phyloP scores from a whole-genome alignment of 2,113 vertebrate species.

The Epinephelus lanceolatus region DNA sequence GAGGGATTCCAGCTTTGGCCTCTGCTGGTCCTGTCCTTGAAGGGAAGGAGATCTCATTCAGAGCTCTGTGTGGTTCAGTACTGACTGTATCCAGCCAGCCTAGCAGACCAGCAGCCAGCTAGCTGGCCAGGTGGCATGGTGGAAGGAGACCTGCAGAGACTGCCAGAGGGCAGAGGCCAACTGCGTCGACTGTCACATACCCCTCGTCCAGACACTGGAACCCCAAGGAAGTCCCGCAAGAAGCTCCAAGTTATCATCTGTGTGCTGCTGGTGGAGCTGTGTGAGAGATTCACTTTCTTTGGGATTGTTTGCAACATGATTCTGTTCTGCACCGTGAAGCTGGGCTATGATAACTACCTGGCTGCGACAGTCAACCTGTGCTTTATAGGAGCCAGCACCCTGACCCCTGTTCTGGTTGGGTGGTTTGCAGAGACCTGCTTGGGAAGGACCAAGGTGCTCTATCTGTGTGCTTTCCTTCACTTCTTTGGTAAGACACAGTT shows the following conservation, averaged over 20 bases:
- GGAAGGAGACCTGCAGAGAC: conserved; percentile 45
- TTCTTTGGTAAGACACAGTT: conserved; percentile 89
- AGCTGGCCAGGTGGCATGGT: conserved; percentile 71
- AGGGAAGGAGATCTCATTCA: conserved; percentile 4
- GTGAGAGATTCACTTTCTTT: conserved; percentile 92
- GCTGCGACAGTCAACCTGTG: conserved; percentile 90
- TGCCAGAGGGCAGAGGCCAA: conserved; percentile 41
- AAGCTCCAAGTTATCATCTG: conserved; percentile 87
- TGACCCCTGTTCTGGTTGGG: conserved; percentile 85
- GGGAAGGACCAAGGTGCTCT: conserved; percentile 88
- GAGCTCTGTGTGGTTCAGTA: background rate
- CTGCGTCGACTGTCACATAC: conserved; percentile 26
- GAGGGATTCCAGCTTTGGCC: conserved; percentile 68
- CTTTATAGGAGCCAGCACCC: conserved; percentile 89
- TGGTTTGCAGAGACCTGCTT: conserved; percentile 89
- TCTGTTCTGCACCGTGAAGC: conserved; percentile 90
- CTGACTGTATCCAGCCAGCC: background rate
- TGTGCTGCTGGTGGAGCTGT: conserved; percentile 91
- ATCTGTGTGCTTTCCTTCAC: conserved; percentile 89
- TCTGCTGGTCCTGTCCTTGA: conserved; percentile 21
- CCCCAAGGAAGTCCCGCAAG: conserved; percentile 69
- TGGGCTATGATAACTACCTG: conserved; percentile 89
- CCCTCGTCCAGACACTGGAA: conserved; percentile 28
- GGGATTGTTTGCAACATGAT: conserved; percentile 95
- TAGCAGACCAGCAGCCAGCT: conserved; percentile 36